phyloP scores from a whole-genome alignment of 2,113 vertebrate species.

The Anarhynchus alexandrinus region DNA sequence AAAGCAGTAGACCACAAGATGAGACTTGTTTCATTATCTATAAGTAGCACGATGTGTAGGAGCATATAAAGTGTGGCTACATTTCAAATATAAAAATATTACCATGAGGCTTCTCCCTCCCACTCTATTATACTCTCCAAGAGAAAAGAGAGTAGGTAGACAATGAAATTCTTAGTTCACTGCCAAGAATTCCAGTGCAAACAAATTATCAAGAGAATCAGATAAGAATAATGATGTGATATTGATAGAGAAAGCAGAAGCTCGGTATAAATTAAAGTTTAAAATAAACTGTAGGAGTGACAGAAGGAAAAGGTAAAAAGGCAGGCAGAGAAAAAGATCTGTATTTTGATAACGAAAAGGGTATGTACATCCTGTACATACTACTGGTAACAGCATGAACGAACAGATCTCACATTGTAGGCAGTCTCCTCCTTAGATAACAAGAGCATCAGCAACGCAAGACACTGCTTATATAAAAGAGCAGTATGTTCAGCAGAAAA shows the following conservation, averaged over 20 bases:
- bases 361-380: not conserved
- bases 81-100: slow-evolving; percentile 66
- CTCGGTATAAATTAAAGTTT: slow-evolving; percentile 55
- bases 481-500: not conserved
- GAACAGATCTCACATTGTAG: not conserved
- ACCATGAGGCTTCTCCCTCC: slow-evolving; percentile 63
- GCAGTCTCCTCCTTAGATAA: not conserved
- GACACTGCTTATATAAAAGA: not conserved
- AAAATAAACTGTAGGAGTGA: slow-evolving; percentile 48
- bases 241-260: slow-evolving; percentile 62
- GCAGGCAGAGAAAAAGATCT: not conserved
- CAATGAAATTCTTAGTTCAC: slow-evolving; percentile 67
- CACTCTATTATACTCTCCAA: slow-evolving; percentile 68
- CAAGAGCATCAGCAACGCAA: not conserved
- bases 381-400: not conserved
- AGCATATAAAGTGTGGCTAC: slow-evolving; percentile 64
- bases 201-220: slow-evolving; percentile 69
- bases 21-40: slow-evolving; percentile 58
- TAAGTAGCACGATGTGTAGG: slow-evolving; percentile 55
- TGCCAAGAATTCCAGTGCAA: slow-evolving; percentile 69
- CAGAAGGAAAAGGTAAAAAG: slow-evolving; percentile 34
- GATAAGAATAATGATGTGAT: slow-evolving; percentile 68
- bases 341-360: not conserved
- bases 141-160: slow-evolving; percentile 69
- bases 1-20: slow-evolving; percentile 48